phyloP scores from a whole-genome alignment of 1,140 invertebrate species.

The Pseudomyrmex sp. region DNA sequence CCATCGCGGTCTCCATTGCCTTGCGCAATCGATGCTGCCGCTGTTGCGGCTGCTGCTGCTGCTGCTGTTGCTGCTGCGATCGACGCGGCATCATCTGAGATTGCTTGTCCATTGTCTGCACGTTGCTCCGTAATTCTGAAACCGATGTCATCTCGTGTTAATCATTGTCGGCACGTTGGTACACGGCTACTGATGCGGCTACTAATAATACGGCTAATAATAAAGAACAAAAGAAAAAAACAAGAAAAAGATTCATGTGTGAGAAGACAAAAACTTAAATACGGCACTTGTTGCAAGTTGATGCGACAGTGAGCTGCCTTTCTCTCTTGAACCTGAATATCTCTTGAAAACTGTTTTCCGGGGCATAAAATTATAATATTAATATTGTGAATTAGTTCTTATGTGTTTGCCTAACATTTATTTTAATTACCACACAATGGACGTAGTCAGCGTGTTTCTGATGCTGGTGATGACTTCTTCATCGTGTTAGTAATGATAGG shows the following conservation, averaged over 20 bases:
- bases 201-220: not conserved
- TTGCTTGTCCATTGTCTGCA: not conserved
- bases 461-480: not conserved
- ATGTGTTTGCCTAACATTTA: not conserved
- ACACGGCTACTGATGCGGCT: not conserved
- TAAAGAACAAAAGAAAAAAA: not conserved
- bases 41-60: slow-evolving; percentile 8
- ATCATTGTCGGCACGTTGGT: slow-evolving; percentile 11
- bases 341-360: too few relatives aligned
- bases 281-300: too few relatives aligned
- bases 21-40: slow-evolving; percentile 1
- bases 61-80: slow-evolving; percentile 23
- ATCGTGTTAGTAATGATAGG: not conserved
- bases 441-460: not conserved
- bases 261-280: too few relatives aligned
- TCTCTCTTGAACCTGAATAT: too few relatives aligned
- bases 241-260: not conserved
- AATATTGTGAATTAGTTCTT: slow-evolving; percentile 3
- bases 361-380: too few relatives aligned
- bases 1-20: slow-evolving; percentile 8
- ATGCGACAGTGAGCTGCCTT: too few relatives aligned
- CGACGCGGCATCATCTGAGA: slow-evolving; percentile 1
- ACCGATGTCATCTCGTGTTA: slow-evolving; percentile 63
- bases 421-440: not conserved
- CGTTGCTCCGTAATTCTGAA: slow-evolving; percentile 68